These are phyloP conservation scores for Dynastes tityus DNA, from an alignment of 2,888 invertebrate species.

Conservation along the genomic window DNA sequence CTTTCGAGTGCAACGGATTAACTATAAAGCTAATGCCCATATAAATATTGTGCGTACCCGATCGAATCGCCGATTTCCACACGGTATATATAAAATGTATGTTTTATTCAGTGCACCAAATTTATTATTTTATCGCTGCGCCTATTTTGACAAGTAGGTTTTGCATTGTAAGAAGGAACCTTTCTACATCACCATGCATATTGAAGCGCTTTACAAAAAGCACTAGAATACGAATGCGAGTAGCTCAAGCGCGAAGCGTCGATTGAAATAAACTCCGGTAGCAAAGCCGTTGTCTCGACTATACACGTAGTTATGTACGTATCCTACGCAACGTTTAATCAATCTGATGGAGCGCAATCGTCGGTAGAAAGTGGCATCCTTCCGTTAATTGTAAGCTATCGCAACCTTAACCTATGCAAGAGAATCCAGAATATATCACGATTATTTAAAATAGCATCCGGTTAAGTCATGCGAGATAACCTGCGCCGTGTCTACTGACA, in stretches of 20 bases:
- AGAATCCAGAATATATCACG: conserved; percentile 57
- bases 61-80: too few relatives aligned
- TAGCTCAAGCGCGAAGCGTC: conserved; percentile 49
- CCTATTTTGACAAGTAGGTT: not conserved
- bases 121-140: too few relatives aligned
- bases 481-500: not conserved
- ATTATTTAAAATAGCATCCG: conserved; percentile 60
- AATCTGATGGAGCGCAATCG: conserved; percentile 52
- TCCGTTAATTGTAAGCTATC: conserved; percentile 57
- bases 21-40: too few relatives aligned
- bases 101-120: too few relatives aligned
- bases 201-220: conserved; percentile 1
- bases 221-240: conserved; percentile 27
- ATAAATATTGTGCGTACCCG: too few relatives aligned
- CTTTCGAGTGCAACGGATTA: too few relatives aligned
- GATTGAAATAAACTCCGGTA: conserved; percentile 37
- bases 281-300: conserved; percentile 1
- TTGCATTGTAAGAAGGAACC: not conserved
- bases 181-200: conserved; percentile 7
- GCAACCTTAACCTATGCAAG: conserved; percentile 60
- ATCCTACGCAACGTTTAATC: conserved; percentile 47
- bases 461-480: conserved; percentile 56
- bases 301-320: not conserved
- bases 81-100: too few relatives aligned
- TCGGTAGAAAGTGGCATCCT: conserved; percentile 55